phyloP scores from a whole-genome alignment of 2,113 vertebrate species.

The Peromyscus maniculatus region DNA sequence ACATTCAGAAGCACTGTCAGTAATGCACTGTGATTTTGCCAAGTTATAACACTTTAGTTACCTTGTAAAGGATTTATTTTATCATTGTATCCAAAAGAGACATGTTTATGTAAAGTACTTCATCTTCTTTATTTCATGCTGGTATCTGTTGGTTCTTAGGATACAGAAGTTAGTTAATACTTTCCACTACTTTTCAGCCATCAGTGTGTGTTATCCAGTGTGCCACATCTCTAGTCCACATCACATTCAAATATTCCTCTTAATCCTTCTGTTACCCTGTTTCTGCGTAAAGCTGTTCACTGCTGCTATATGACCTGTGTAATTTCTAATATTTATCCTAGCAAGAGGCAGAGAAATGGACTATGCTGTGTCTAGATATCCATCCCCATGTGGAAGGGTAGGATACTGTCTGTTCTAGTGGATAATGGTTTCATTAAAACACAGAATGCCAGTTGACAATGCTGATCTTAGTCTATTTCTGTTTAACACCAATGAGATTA shows the following conservation, averaged over 20 bases:
- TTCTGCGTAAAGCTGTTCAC: background rate
- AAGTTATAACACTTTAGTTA: constrained; percentile 29
- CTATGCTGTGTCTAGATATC: background rate
- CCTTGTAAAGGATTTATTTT: constrained; percentile 49
- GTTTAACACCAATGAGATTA: background rate
- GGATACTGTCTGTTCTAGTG: background rate
- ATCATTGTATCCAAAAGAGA: background rate
- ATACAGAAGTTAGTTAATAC: background rate
- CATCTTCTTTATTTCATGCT: background rate
- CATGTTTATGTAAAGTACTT: constrained; percentile 44
- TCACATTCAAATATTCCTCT: constrained; percentile 20
- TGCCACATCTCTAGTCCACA: background rate
- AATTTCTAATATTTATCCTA: constrained; percentile 50
- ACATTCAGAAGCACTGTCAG: constrained; percentile 15
- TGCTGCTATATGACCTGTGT: background rate
- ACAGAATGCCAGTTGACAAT: background rate
- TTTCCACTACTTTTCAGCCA: constrained; percentile 14
- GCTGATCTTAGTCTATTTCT: background rate
- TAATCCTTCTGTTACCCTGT: background rate
- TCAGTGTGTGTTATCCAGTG: background rate
- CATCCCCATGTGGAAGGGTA: background rate
- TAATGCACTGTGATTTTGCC: background rate
- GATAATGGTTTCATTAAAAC: background rate
- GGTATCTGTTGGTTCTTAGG: constrained; percentile 14
- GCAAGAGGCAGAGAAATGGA: constrained; percentile 29